These are phyloP conservation scores for Drosophila gaucha DNA, from an alignment of 2,888 invertebrate genomes.

Conservation along the genomic window DNA sequence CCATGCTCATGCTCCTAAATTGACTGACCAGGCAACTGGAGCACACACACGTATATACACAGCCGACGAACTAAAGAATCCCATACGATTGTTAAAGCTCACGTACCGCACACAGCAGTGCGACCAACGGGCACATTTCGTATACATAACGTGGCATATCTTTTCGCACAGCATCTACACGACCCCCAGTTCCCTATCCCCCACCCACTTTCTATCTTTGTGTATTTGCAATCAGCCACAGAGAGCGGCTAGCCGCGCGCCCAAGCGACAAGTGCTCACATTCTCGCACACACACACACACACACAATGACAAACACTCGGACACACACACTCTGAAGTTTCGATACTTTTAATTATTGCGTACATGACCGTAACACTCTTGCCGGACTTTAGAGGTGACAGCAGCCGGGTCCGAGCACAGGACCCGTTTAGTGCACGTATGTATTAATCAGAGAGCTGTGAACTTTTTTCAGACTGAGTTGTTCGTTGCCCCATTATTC, in stretches of 20 bases:
- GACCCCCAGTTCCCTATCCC: background rate
- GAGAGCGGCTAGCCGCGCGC: conserved; percentile 68
- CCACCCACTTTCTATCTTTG: conserved; percentile 29
- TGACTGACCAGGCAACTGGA: conserved; percentile 69
- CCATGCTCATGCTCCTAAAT: conserved; percentile 70
- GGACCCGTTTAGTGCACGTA: conserved; percentile 67
- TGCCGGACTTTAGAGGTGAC: conserved; percentile 67
- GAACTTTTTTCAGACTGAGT: conserved; percentile 62
- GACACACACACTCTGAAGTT: conserved; percentile 50
- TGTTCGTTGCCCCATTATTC: background rate
- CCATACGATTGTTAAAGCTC: conserved; percentile 72
- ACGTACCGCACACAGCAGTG: conserved; percentile 66
- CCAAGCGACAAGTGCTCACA: conserved; percentile 75
- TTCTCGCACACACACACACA: conserved; percentile 21
- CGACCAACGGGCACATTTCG: conserved; percentile 67
- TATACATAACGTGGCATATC: conserved; percentile 77
- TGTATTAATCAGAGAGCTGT: conserved; percentile 73
- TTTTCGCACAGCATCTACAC: conserved; percentile 38
- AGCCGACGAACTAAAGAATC: conserved; percentile 54
- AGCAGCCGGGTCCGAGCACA: conserved; percentile 28
- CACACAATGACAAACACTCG: conserved; percentile 12
- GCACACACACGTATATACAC: conserved; percentile 27
- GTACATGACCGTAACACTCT: conserved; percentile 76
- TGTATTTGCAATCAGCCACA: conserved; percentile 75
- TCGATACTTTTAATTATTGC: conserved; percentile 82